phyloP scores from a whole-genome alignment of 2,888 invertebrate genomes.

The Hemithea aestivaria region DNA sequence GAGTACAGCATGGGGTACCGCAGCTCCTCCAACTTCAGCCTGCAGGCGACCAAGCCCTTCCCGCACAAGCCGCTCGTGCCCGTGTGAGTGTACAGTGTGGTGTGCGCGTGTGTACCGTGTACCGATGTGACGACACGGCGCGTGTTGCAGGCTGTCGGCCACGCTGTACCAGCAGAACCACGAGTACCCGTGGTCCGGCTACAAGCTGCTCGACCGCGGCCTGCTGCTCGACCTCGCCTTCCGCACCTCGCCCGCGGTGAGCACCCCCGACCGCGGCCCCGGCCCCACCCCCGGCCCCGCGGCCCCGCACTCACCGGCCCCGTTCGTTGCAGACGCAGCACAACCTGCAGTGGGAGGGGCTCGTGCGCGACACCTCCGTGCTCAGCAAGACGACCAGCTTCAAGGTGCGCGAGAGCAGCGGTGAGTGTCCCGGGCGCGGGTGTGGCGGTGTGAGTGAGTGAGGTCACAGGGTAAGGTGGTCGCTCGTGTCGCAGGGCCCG shows the following conservation, averaged over 20 bases:
- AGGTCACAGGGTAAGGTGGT: neutral
- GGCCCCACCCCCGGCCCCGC: neutral
- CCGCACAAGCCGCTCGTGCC: constrained; percentile 83
- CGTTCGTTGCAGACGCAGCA: constrained; percentile 82
- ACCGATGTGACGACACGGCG: neutral
- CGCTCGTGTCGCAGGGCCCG: constrained; percentile 91
- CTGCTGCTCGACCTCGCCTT: constrained; percentile 87
- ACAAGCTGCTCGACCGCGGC: constrained; percentile 88
- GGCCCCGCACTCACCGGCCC: neutral
- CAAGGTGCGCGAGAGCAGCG: constrained; percentile 90
- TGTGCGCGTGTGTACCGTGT: constrained; percentile 6
- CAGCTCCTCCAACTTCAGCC: constrained; percentile 88
- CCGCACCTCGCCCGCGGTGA: constrained; percentile 79
- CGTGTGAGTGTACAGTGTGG: constrained; percentile 79
- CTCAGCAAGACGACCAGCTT: constrained; percentile 84
- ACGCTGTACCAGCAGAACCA: constrained; percentile 87
- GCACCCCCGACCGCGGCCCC: constrained; percentile 30
- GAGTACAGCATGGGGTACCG: constrained; percentile 93
- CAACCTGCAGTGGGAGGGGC: constrained; percentile 92
- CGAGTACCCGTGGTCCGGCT: constrained; percentile 90
- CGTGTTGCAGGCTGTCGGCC: constrained; percentile 80
- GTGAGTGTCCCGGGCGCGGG: constrained; percentile 35
- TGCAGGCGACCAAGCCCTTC: constrained; percentile 91
- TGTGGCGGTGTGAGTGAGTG: neutral
- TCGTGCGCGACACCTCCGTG: constrained; percentile 88